Base-by-base conservation (phyloP, 2,888 invertebrate species). In the Drosophila monieri region DNA sequence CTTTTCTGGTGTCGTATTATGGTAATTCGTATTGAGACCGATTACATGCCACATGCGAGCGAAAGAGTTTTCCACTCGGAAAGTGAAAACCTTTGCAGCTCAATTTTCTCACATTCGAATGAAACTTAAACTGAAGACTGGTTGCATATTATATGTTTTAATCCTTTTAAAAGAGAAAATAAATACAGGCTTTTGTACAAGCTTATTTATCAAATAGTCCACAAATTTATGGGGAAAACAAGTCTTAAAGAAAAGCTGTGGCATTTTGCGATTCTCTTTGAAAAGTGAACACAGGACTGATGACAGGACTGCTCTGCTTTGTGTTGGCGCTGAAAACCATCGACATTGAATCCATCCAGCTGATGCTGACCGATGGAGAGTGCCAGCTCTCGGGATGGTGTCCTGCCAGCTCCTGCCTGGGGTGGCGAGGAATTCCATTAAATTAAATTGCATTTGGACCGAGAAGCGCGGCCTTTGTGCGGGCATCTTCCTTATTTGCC, bases 21-120 rank as follows among this genome's bases (percentile, higher is more conserved):
- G 88, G 88, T 87, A 87, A 87, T 87, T 80, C 85, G 73, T 75
- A 80, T 85, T 78, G 74, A 71, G 72, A 78, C 69, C 83, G 83
- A 87, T 88, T 85, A 81, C 74, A 77, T 70, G 77, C 79, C 79
- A 77, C 80, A 85, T 85, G 83, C 83, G 85, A 18, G 18, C 72
- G 71, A 76, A 76, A 74, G 73, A 69, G 62, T 66, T 73, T 10
- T 35, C 12, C 23, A 10, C 23, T 18, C 15, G 27, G 49, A 62
- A 62, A n/a, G 27, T 9, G 0, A 32, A 21, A 49, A 21, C 44
- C 37, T 37, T 2, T 12, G 43, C 35, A 21, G 41, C 14, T 35
- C 21, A n/a, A 32, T n/a, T 32, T 32, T 32, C 32, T 32, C 32
- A 32, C 12, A 32, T 23, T 23, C 21, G 21, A 23, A 23, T 23